phyloP scores from a whole-genome alignment of 2,797 vertebrate genomes.

The Melanotaenia trifasciata region DNA sequence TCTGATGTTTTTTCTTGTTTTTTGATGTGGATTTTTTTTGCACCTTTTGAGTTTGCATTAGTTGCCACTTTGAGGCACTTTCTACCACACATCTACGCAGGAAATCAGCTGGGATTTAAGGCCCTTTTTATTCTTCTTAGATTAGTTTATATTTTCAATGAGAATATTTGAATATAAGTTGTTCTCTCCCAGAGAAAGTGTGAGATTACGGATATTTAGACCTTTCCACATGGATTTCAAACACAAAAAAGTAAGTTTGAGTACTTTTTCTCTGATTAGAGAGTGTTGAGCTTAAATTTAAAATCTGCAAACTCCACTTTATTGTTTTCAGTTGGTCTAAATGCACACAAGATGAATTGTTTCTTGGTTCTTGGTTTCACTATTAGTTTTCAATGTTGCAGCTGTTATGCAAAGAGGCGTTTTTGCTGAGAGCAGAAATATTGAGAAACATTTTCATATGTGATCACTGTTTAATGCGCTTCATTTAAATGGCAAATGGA shows the following conservation, averaged over 20 bases:
- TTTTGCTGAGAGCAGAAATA: slow-evolving; percentile 54
- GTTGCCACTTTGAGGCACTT: not conserved
- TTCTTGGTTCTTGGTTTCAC: slow-evolving; percentile 79
- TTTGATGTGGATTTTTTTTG: not conserved
- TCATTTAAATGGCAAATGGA: slow-evolving; percentile 45
- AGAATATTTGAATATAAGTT: not conserved
- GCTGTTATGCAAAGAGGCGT: slow-evolving; percentile 77
- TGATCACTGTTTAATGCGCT: slow-evolving; percentile 10
- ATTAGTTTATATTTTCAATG: not conserved
- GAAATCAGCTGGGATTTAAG: not conserved
- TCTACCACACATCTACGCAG: not conserved
- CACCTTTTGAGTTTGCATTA: not conserved
- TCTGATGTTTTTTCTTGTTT: not conserved
- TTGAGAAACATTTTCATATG: slow-evolving; percentile 38
- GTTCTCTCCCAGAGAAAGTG: not conserved
- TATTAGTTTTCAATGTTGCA: slow-evolving; percentile 78
- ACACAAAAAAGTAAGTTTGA: not conserved
- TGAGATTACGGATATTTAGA: not conserved
- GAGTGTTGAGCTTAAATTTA: slow-evolving; percentile 4
- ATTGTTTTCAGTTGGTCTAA: slow-evolving; percentile 54
- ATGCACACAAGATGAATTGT: slow-evolving; percentile 49
- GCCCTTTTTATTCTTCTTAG: not conserved
- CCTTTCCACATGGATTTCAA: not conserved
- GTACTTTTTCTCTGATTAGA: not conserved
- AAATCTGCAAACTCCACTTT: slow-evolving; percentile 45